Evolutionary conservation across 1,140 invertebrate species (phyloP).

Genomic region (Uloborus diversus): DNA sequence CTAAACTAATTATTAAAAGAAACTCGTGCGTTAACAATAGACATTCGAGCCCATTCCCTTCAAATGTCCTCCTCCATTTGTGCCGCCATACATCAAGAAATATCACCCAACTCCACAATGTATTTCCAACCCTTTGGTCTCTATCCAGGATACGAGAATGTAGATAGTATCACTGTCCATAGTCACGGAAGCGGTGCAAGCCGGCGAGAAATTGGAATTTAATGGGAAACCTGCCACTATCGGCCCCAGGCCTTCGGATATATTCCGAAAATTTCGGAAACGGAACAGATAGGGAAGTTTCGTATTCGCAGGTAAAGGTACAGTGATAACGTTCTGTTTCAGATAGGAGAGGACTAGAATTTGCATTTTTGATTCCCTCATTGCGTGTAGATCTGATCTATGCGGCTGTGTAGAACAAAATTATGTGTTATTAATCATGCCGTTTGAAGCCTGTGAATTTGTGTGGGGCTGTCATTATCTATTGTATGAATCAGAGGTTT

Average conservation of each 20-base stretch:
- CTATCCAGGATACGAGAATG: background rate
- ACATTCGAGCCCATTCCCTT: too few species aligned
- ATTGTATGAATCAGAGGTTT: too few species aligned
- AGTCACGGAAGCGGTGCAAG: background rate
- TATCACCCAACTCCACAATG: background rate
- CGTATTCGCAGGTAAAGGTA: background rate
- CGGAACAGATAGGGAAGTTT: conserved; percentile 24
- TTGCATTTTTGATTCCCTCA: background rate
- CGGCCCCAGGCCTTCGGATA: background rate
- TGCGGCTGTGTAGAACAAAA: too few species aligned
- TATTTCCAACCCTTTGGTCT: background rate
- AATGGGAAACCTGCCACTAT: conserved; percentile 30
- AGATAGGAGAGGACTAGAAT: background rate
- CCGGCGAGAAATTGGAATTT: conserved; percentile 20
- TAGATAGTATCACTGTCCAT: conserved; percentile 9
- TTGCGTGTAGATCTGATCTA: too few species aligned
- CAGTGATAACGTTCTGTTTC: background rate
- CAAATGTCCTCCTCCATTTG: too few species aligned
- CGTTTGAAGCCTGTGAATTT: too few species aligned
- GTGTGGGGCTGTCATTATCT: too few species aligned
- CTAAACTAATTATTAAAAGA: too few species aligned
- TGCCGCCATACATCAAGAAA: too few species aligned
- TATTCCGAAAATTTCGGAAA: conserved; percentile 23
- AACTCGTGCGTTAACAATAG: too few species aligned
- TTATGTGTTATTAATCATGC: too few species aligned